A percentile compares a stretch with the other conserved stretches of the same genome.
Conservation (phyloP, 1,140 invertebrate species). For the Camponotus pennsylvanicus region DNA sequence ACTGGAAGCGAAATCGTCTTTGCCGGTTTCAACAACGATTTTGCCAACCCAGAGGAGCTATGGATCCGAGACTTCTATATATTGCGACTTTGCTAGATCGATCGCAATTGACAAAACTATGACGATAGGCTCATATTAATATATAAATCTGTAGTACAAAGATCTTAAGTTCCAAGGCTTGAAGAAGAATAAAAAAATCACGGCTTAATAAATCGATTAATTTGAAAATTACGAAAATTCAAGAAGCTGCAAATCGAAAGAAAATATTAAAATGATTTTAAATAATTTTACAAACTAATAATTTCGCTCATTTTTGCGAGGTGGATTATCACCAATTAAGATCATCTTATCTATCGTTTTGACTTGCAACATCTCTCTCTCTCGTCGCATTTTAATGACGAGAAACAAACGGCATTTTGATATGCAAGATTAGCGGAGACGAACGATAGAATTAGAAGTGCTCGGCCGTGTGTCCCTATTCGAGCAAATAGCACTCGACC, state of each 20-base stretch:
- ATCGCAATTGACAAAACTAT: not conserved
- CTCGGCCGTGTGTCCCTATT: slow-evolving; percentile 68
- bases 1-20: slow-evolving; percentile 39
- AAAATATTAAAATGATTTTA: no score
- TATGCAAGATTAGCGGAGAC: not conserved
- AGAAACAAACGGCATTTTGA: slow-evolving; percentile 18
- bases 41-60: slow-evolving; percentile 4
- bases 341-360: no score
- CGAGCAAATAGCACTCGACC: slow-evolving; percentile 77
- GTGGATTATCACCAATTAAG: not conserved
- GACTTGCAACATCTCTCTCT: not conserved
- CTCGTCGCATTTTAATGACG: slow-evolving; percentile 5
- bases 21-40: slow-evolving; percentile 6
- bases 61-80: slow-evolving; percentile 25
- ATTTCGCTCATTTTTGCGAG: not conserved
- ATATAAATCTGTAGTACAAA: not conserved
- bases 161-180: not conserved
- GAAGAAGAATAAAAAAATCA: no score
- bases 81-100: slow-evolving; percentile 33
- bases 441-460: slow-evolving; percentile 73
- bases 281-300: no score
- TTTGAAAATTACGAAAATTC: not conserved
- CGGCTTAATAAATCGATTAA: no score
- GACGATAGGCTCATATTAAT: not conserved
- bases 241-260: no score